These are phyloP conservation scores for Eumaeus atala DNA, from an alignment of 1,140 invertebrate species.

Conservation along the genomic window DNA sequence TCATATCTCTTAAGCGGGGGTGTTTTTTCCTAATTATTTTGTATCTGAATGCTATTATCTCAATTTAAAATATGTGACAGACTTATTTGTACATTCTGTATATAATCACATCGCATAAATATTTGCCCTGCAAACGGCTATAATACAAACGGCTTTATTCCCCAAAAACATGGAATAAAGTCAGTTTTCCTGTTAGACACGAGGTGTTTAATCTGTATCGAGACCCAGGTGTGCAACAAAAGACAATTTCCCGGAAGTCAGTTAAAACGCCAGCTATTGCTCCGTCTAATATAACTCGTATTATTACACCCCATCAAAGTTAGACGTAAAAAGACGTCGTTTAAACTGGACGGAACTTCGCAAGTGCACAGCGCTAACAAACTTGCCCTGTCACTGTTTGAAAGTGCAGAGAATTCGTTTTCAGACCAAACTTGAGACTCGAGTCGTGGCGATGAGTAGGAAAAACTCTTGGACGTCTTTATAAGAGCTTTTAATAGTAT, in stretches of 20 bases:
- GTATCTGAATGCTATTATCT: too few species aligned
- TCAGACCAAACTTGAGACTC: slow-evolving; percentile 13
- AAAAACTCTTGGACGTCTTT: slow-evolving; percentile 13
- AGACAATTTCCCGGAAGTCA: slow-evolving; percentile 7
- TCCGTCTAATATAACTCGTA: slow-evolving; percentile 14
- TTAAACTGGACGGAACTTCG: slow-evolving; percentile 28
- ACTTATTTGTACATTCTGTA: too few species aligned
- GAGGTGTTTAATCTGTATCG: background rate
- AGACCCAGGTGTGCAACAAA: slow-evolving; percentile 8
- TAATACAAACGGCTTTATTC: too few species aligned
- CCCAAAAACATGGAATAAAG: too few species aligned
- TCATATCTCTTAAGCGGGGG: too few species aligned
- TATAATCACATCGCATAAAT: too few species aligned
- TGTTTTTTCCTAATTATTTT: too few species aligned
- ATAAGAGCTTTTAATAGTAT: background rate
- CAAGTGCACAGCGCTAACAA: slow-evolving; percentile 27
- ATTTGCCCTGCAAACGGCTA: too few species aligned
- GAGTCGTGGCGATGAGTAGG: slow-evolving; percentile 15
- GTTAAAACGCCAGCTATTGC: slow-evolving; percentile 8
- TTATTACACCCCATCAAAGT: slow-evolving; percentile 30
- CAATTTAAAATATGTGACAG: too few species aligned
- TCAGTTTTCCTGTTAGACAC: too few species aligned
- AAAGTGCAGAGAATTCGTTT: slow-evolving; percentile 21
- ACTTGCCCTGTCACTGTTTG: slow-evolving; percentile 25
- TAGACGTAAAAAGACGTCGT: slow-evolving; percentile 27